Percentiles rank a stretch among this genome's conserved stretches.
phyloP scores from a whole-genome alignment of 2,113 vertebrate species.

The Rostratula benghalensis region DNA sequence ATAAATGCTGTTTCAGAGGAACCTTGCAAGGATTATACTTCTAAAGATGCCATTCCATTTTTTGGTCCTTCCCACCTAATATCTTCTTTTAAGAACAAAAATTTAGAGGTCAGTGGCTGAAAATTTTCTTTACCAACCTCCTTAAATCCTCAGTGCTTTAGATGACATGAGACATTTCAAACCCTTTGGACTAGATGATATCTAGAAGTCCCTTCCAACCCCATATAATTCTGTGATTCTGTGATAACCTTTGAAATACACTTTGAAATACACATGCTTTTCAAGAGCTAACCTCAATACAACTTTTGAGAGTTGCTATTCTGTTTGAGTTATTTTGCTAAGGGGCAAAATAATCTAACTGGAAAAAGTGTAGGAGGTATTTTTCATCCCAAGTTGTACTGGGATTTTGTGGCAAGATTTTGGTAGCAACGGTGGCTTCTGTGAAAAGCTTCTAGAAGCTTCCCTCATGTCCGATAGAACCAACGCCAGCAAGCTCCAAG shows the following conservation, averaged over 20 bases:
- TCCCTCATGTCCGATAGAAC: not conserved
- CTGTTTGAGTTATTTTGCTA: not conserved
- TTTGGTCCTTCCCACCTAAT: not conserved
- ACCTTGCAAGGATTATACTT: not conserved
- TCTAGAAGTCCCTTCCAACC: no score
- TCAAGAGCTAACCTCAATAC: not conserved
- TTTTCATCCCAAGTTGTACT: not conserved
- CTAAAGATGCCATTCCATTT: not conserved
- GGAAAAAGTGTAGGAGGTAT: not conserved
- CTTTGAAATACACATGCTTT: no score
- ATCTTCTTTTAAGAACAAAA: rapidly evolving
- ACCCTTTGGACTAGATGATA: not conserved
- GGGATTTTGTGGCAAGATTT: not conserved
- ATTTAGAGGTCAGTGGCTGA: not conserved
- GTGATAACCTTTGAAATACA: not conserved
- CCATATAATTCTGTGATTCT: no score
- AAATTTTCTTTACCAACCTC: not conserved
- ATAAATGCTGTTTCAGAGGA: not conserved
- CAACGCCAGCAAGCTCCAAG: not conserved
- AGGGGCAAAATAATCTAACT: not conserved
- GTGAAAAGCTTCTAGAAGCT: not conserved
- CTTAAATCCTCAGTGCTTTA: not conserved
- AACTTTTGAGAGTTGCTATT: not conserved
- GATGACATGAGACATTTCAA: not conserved
- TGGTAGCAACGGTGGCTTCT: not conserved